Conservation (phyloP, 1,140 invertebrate genomes). For the Heliconius himera region DNA sequence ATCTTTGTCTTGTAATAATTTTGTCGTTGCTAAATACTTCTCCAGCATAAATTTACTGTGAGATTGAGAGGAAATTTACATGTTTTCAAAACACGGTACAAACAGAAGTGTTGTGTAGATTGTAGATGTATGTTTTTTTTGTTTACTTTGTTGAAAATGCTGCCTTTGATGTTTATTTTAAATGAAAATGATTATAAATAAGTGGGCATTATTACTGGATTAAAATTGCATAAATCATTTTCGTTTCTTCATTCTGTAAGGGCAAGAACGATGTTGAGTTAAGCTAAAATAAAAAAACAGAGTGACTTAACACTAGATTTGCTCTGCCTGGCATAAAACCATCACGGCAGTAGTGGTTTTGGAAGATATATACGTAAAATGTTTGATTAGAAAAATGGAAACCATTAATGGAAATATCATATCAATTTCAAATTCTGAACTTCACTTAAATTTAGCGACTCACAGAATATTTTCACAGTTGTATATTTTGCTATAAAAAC, state of each 20-base stretch:
- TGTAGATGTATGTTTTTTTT: background rate
- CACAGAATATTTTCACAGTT: background rate
- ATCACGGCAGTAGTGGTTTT: no score
- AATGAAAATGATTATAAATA: no score
- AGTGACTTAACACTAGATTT: no score
- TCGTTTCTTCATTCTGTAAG: no score
- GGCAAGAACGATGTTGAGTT: no score
- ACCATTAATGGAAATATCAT: background rate
- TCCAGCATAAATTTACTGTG: background rate
- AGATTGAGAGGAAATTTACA: background rate
- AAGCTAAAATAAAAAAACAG: no score
- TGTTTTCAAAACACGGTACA: background rate
- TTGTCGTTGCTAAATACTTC: background rate
- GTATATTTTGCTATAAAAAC: background rate
- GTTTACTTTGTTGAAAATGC: background rate
- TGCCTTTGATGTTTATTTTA: no score
- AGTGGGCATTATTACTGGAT: no score
- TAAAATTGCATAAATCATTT: no score
- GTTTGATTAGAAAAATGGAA: background rate
- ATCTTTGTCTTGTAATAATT: slow-evolving; percentile 11
- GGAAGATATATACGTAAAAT: no score
- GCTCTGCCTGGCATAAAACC: no score
- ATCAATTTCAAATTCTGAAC: background rate
- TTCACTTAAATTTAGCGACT: background rate
- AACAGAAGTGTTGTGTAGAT: background rate